Base-by-base conservation (phyloP, 2,888 invertebrate species). In the Dexiosoma caninum region DNA sequence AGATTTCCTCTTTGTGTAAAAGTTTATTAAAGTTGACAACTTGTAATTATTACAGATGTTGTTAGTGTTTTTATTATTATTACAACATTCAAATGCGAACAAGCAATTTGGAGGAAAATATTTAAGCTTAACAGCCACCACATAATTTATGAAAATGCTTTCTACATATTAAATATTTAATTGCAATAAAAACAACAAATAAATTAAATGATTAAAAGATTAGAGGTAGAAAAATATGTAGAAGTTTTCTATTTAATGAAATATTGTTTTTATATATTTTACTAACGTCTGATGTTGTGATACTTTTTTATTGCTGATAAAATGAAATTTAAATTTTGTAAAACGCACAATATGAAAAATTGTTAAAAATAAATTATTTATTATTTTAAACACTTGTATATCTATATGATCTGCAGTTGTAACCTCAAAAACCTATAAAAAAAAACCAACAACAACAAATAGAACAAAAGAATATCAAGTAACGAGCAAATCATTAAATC, bases 1-100 rank as follows among this genome's bases (percentile, higher is more conserved):
- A 23, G 49, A 70, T 57, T 49, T 77, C 40, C 57, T 37, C 46
- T 55, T 76, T 40, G 27, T 46, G 35, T 37, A n/a, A 46, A 72
- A 55, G 30, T 55, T 64, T 74, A 44, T 55, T 19, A 44, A 74
- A n/a, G 40, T 44, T 55, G 55, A 59, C 74, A 64, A 77, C 9
- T 37, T 46, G 46, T 60, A 53, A 53, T 60, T 44, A 49, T 69
- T 35, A 23, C n/a, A n/a, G n/a, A n/a, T n/a, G n/a, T n/a, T n/a
- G n/a, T n/a, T n/a, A n/a, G n/a, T n/a, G n/a, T 30, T 42, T 27
- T 27, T 6, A n/a, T 37, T 37, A n/a, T 27, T 60, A 8, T 37
- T 51, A 10, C n/a, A n/a, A n/a, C n/a, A n/a, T 32, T 19, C 40
- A 16, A 40, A 32, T 23, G 35, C 46, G 1, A n/a, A 19, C 3